phyloP scores from a whole-genome alignment of 2,113 vertebrate species.

The Silurus glanis region DNA sequence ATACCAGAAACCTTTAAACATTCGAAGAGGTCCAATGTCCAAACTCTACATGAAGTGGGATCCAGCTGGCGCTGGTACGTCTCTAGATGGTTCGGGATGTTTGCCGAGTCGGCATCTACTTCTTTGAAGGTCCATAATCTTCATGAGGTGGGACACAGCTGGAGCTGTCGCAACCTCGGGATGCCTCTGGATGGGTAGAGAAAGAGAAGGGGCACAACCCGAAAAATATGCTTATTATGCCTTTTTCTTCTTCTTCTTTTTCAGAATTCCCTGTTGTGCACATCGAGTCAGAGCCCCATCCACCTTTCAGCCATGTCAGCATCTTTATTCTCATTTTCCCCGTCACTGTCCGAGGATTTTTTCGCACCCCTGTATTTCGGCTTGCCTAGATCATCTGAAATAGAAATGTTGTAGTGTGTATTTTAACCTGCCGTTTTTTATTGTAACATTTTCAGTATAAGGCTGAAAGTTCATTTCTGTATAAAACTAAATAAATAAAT shows the following conservation, averaged over 20 bases:
- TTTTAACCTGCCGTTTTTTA: slow-evolving; percentile 85
- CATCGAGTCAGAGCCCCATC: slow-evolving; percentile 19
- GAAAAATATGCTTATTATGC: not conserved
- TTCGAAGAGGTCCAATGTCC: too few species aligned
- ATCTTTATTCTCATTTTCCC: slow-evolving; percentile 13
- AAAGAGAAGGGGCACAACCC: too few species aligned
- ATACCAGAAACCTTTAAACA: too few species aligned
- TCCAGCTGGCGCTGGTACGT: too few species aligned
- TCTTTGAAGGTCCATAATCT: too few species aligned
- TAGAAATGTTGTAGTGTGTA: slow-evolving; percentile 78
- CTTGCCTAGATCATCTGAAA: slow-evolving; percentile 64
- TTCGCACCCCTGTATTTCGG: slow-evolving; percentile 29
- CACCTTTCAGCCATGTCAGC: slow-evolving; percentile 36
- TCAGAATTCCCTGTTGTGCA: slow-evolving; percentile 43
- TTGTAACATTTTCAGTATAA: slow-evolving; percentile 89
- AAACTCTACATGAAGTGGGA: too few species aligned
- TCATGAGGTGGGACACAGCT: too few species aligned
- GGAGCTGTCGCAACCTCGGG: too few species aligned
- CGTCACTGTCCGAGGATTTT: slow-evolving; percentile 46
- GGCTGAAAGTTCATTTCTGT: slow-evolving; percentile 78
- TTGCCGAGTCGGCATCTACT: too few species aligned
- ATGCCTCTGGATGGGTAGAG: too few species aligned
- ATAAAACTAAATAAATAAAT: slow-evolving; percentile 17
- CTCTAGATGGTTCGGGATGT: too few species aligned
- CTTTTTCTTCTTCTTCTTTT: slow-evolving; percentile 13